Evolutionary conservation across 2,797 vertebrate genomes (phyloP).

Genomic region (Euphonia xanthogaster): DNA sequence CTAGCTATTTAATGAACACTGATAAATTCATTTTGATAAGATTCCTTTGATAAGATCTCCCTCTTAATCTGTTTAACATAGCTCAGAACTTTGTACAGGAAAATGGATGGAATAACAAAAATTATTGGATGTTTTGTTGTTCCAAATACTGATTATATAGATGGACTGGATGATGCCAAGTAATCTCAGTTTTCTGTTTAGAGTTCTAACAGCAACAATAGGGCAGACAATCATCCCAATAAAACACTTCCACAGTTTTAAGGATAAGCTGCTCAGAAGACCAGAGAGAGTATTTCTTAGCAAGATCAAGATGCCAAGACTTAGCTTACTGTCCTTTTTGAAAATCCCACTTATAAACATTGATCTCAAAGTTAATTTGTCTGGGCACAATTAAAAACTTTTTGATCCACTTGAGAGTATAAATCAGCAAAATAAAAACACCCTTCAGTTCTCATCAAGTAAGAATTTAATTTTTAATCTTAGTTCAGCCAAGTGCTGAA

Average conservation of each 20-base stretch:
- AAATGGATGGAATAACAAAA: background rate
- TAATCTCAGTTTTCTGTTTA: background rate
- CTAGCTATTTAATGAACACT: background rate
- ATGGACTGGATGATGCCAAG: background rate
- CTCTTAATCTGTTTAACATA: background rate
- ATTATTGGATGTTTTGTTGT: background rate
- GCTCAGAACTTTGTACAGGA: background rate
- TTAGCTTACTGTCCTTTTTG: background rate
- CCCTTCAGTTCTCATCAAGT: background rate
- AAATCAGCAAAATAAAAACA: background rate
- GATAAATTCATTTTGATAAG: background rate
- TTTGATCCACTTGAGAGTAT: background rate
- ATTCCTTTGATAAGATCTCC: background rate
- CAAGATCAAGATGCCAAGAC: background rate
- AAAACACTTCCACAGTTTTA: background rate
- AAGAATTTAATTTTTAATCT: background rate
- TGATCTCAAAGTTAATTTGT: background rate
- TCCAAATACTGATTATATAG: background rate
- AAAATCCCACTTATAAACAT: background rate
- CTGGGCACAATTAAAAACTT: background rate
- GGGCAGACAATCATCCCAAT: background rate
- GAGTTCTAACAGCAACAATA: background rate
- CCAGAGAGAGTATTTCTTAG: background rate
- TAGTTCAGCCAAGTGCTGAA: background rate
- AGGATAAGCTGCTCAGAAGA: background rate